These are phyloP conservation scores for Oryzias dopingdopingensis DNA, from an alignment of 2,797 vertebrate species.

Conservation along the genomic window DNA sequence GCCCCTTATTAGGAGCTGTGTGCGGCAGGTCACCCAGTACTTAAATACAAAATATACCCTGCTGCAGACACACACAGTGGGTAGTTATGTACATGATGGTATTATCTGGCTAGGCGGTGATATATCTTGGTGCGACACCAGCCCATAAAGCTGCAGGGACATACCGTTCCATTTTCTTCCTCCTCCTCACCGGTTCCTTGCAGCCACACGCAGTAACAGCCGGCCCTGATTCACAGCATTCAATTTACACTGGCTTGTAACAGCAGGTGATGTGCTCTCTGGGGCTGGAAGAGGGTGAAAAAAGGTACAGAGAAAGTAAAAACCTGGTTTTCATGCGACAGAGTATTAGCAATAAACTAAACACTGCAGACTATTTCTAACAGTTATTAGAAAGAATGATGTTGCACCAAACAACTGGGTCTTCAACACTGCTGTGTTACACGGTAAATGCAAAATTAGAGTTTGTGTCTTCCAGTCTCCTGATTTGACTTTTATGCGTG, in stretches of 20 bases:
- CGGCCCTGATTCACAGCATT: slow-evolving; percentile 73
- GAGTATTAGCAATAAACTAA: slow-evolving; percentile 40
- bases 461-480: slow-evolving; percentile 26
- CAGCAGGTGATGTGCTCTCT: slow-evolving; percentile 64
- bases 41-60: slow-evolving; percentile 61
- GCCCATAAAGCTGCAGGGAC: slow-evolving; percentile 69
- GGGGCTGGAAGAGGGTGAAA: slow-evolving; percentile 36
- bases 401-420: slow-evolving; percentile 28
- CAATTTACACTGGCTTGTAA: slow-evolving; percentile 73
- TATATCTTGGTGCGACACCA: slow-evolving; percentile 66
- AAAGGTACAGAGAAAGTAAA: slow-evolving; percentile 11
- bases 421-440: slow-evolving; percentile 51
- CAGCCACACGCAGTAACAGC: slow-evolving; percentile 66
- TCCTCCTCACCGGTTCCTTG: slow-evolving; percentile 43
- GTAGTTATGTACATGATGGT: slow-evolving; percentile 71
- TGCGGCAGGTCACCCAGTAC: slow-evolving; percentile 58
- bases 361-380: slow-evolving; percentile 20
- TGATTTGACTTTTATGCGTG: slow-evolving; percentile 5
- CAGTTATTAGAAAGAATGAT: slow-evolving; percentile 46
- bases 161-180: slow-evolving; percentile 55
- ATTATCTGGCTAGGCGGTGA: slow-evolving; percentile 61
- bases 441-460: slow-evolving; percentile 35
- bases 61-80: slow-evolving; percentile 17
- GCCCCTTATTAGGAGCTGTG: slow-evolving; percentile 62
- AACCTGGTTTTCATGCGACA: slow-evolving; percentile 35